These are phyloP conservation scores for Hucho hucho DNA, from an alignment of 2,113 vertebrate species.

Conservation along the genomic window DNA sequence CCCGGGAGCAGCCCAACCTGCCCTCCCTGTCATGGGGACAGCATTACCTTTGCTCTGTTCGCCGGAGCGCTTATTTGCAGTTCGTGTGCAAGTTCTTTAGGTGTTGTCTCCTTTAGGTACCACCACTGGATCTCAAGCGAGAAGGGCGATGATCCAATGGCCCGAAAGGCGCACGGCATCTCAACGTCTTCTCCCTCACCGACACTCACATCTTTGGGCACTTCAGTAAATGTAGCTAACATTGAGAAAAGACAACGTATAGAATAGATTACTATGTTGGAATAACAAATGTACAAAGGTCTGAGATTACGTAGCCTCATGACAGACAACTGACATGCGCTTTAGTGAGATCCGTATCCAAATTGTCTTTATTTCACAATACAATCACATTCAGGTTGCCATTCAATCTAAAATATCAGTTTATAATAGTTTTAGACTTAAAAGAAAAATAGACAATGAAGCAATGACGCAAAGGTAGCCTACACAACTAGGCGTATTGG, in stretches of 20 bases:
- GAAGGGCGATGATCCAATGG: slow-evolving; percentile 85
- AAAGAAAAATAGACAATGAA: neutral
- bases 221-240: slow-evolving; percentile 91
- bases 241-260: neutral
- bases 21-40: neutral
- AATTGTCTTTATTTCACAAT: neutral
- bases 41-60: slow-evolving; percentile 84
- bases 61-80: slow-evolving; percentile 81
- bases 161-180: slow-evolving; percentile 94
- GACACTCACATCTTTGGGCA: slow-evolving; percentile 92
- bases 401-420: neutral
- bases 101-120: slow-evolving; percentile 85
- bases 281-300: neutral
- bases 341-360: neutral
- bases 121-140: slow-evolving; percentile 97
- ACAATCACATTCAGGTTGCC: neutral
- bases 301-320: neutral
- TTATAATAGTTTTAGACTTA: neutral
- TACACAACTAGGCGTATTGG: neutral
- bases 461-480: neutral
- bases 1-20: neutral
- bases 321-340: neutral
- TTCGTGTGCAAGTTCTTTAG: slow-evolving; percentile 82
- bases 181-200: slow-evolving; percentile 94
- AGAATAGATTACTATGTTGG: neutral